Evolutionary conservation across 2,113 vertebrate species (phyloP).

Genomic region (Petrocephalus microphthalmus): DNA sequence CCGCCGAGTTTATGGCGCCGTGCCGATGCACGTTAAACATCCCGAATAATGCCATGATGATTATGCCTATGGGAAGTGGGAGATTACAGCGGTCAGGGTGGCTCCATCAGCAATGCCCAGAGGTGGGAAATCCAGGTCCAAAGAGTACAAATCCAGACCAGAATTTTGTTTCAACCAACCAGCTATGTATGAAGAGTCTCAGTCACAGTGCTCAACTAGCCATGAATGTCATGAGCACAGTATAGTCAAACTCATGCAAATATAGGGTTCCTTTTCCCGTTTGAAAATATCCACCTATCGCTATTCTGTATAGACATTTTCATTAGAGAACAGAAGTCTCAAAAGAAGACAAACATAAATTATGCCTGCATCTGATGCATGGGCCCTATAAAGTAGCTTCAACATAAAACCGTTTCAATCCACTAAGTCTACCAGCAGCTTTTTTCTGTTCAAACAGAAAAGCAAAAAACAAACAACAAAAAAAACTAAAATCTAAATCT

Average conservation of each 20-base stretch:
- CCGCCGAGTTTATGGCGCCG: conserved; percentile 83
- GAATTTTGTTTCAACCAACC: too few relatives aligned
- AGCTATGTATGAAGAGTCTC: too few relatives aligned
- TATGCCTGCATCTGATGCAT: neutral
- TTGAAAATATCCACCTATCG: neutral
- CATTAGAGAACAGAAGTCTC: neutral
- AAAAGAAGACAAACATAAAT: neutral
- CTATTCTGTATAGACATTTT: neutral
- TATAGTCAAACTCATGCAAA: neutral
- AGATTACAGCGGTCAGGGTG: too few relatives aligned
- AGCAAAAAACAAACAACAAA: neutral
- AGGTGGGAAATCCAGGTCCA: too few relatives aligned
- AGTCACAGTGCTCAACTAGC: too few relatives aligned
- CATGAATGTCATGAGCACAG: too few relatives aligned
- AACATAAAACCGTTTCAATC: neutral
- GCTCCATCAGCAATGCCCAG: too few relatives aligned
- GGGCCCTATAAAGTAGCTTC: neutral
- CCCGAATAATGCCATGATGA: conserved; percentile 79
- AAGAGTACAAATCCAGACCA: too few relatives aligned
- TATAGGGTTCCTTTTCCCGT: neutral
- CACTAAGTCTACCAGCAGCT: neutral
- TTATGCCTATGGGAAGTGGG: conserved; percentile 61
- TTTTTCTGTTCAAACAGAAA: neutral
- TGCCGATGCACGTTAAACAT: conserved; percentile 87
- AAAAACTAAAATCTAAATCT: neutral